Base-by-base conservation (phyloP, 1,140 invertebrate species). In the Drosophila ironensis region DNA sequence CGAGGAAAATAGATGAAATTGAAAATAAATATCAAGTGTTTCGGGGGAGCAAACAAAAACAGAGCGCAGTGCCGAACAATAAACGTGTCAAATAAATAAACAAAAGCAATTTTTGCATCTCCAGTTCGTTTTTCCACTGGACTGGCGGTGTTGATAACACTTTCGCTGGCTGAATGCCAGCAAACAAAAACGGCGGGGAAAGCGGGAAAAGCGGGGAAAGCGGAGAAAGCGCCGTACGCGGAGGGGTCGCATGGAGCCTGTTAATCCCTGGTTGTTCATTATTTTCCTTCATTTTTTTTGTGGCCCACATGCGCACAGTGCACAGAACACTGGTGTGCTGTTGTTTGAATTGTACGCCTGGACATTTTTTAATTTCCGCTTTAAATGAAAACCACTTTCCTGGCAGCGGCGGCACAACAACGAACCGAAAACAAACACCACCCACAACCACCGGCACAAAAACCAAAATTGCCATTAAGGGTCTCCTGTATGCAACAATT, bases 321-420 rank as follows among this genome's bases (percentile, higher is more conserved):
- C n/a, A n/a, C n/a, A n/a, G n/a, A n/a, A n/a, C n/a, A n/a, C n/a
- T n/a, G n/a, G n/a, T n/a, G 11, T 40, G 7, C 11, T 35, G 38
- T 47, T 78, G 72, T 53, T 67, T 52, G 50, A 44, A 48, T 57
- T 52, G 72, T 24, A 63, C 57, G 60, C 57, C 35, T 64, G 71
- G 73, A 70, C 72, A 82, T 77, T 78, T 84, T 84, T 84, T 84
- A 84, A 84, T 84, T 84, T 84, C 78, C 80, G 80, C 68, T 84
- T 68, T 86, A 84, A 84, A 84, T 78, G 70, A 86, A 86, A 78
- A 74, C 74, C 80, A 71, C 74, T 78, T 84, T 57, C 19, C 64
- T 35, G 50, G 37, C 12, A 9, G 14, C 8, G 38, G 16, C 12
- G 14, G 27, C 9, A 56, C 6, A 52, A 42, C 24, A 33, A 54